phyloP scores from a whole-genome alignment of 2,797 vertebrate species.

The Mormyrus proboscirostris region DNA sequence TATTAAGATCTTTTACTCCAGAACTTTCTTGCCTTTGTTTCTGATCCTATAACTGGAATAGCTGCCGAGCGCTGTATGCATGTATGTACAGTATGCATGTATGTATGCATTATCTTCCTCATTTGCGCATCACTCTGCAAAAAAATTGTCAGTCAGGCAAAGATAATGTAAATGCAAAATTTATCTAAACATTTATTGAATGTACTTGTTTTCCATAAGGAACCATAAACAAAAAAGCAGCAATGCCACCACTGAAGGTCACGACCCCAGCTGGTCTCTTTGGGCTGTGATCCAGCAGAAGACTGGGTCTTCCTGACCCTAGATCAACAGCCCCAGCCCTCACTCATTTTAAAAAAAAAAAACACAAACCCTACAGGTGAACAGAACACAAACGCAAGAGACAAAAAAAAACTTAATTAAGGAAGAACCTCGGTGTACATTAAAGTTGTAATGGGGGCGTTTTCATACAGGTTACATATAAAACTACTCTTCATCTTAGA shows the following conservation, averaged over 20 bases:
- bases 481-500: slow-evolving; percentile 1
- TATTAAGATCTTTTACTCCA: background rate
- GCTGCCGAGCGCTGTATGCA: background rate
- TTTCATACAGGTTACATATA: slow-evolving; percentile 4
- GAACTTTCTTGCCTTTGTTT: background rate
- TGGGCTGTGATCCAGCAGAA: background rate
- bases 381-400: background rate
- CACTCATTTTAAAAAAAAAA: background rate
- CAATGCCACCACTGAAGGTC: slow-evolving; percentile 66
- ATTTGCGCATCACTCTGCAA: background rate
- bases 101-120: background rate
- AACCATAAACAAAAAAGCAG: slow-evolving; percentile 37
- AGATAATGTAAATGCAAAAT: background rate
- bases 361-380: background rate
- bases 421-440: background rate
- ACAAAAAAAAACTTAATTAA: background rate
- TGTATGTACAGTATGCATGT: too few species aligned
- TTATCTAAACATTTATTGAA: background rate
- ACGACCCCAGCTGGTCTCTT: slow-evolving; percentile 44
- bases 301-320: background rate
- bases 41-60: background rate
- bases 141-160: background rate
- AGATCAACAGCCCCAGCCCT: background rate
- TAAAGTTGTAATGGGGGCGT: background rate
- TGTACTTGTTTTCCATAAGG: background rate